These are phyloP conservation scores for Camponotus floridanus DNA, from an alignment of 1,140 invertebrate species.

Conservation along the genomic window DNA sequence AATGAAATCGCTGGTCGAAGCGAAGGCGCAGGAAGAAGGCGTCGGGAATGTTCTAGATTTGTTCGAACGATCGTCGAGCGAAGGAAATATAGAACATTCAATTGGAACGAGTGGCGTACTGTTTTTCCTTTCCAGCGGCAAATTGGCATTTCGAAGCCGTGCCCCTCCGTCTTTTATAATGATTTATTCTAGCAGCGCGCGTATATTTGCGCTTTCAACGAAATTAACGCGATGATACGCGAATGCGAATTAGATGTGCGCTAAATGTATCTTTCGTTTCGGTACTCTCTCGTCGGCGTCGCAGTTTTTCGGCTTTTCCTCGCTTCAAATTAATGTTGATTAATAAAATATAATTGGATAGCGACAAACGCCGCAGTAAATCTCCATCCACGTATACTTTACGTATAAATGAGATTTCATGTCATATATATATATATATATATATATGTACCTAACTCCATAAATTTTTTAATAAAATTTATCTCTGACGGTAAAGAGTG, in stretches of 20 bases:
- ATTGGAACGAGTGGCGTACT: constrained; percentile 16
- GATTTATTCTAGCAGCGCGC: not conserved
- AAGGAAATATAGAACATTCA: constrained; percentile 58
- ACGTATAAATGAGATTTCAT: constrained; percentile 24
- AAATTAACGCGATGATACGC: constrained; percentile 7
- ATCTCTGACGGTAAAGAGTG: constrained; percentile 41
- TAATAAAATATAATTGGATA: constrained; percentile 61
- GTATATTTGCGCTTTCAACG: not conserved
- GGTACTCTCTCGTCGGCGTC: not conserved
- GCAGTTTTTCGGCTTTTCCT: constrained; percentile 8
- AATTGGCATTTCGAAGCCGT: not conserved
- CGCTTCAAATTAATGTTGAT: constrained; percentile 49
- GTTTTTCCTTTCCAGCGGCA: not conserved
- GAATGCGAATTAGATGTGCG: not conserved
- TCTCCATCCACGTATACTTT: constrained; percentile 34
- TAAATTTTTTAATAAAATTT: constrained; percentile 66
- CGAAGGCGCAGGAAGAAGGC: constrained; percentile 44
- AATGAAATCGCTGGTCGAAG: constrained; percentile 64
- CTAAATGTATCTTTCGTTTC: not conserved
- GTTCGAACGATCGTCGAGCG: constrained; percentile 35
- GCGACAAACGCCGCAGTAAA: constrained; percentile 42
- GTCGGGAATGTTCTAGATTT: constrained; percentile 57
- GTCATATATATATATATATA: not conserved
- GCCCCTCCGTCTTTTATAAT: not conserved
- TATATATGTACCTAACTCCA: not conserved